Percentiles rank a stretch among this genome's conserved stretches.
Evolutionary conservation across 2,888 invertebrate genomes (phyloP).

Genomic region (Melipona beecheii): DNA sequence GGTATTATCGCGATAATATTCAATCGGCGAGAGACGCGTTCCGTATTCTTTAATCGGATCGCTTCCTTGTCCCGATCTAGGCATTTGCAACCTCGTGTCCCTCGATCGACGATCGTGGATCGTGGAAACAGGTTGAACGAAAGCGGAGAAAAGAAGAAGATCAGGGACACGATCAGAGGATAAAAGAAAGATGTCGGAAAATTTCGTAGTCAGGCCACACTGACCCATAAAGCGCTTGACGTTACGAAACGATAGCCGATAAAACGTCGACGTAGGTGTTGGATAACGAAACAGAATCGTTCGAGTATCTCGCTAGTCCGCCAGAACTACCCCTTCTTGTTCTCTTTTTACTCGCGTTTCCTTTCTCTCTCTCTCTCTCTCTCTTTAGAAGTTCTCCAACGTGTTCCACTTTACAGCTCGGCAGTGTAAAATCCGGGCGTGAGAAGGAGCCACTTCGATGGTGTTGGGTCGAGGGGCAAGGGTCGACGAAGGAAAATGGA

Average conservation of each 20-base stretch:
- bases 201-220: slow-evolving; percentile 54
- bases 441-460: slow-evolving; percentile 52
- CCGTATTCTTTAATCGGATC: background rate
- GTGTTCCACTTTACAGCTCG: slow-evolving; percentile 43
- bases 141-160: slow-evolving; percentile 2
- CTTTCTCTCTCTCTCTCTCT: background rate
- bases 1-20: slow-evolving; percentile 4
- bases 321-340: background rate
- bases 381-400: slow-evolving; percentile 9
- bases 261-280: slow-evolving; percentile 65
- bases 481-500: slow-evolving; percentile 52
- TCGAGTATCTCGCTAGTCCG: slow-evolving; percentile 48
- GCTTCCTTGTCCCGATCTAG: background rate
- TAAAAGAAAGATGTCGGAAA: slow-evolving; percentile 46
- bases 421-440: slow-evolving; percentile 59
- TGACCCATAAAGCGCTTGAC: slow-evolving; percentile 59
- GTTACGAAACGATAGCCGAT: slow-evolving; percentile 64
- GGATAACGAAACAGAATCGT: slow-evolving; percentile 64
- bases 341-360: no score
- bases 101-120: slow-evolving; percentile 1
- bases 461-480: slow-evolving; percentile 34
- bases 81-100: background rate
- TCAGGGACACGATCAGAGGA: background rate
- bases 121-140: background rate
- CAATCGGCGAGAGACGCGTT: background rate